A percentile compares a stretch with the other conserved stretches of the same genome.
phyloP scores from a whole-genome alignment of 2,113 vertebrate species.

The Catharus minimus region DNA sequence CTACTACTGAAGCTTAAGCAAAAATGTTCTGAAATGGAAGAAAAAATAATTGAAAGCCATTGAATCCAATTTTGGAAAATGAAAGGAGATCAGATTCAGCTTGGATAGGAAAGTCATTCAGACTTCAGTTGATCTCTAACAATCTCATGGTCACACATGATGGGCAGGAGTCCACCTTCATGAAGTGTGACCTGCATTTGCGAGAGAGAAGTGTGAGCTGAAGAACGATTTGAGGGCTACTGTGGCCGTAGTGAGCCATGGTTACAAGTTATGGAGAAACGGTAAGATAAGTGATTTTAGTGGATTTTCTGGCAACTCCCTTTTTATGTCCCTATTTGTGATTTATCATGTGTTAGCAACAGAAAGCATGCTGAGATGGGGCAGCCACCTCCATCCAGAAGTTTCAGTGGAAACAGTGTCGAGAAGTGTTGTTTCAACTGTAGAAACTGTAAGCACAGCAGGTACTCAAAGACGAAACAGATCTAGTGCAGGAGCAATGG shows the following conservation, averaged over 20 bases:
- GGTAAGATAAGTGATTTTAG: background rate
- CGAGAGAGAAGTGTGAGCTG: background rate
- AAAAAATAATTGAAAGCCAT: background rate
- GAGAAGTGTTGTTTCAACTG: background rate
- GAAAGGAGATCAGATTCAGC: background rate
- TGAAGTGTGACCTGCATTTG: background rate
- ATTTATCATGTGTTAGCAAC: background rate
- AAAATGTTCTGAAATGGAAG: background rate
- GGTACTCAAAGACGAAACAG: background rate
- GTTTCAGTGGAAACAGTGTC: background rate
- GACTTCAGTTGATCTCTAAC: background rate
- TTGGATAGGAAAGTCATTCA: background rate
- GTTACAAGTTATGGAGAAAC: background rate
- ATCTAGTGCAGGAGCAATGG: background rate
- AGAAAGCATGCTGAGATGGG: background rate
- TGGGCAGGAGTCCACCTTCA: background rate
- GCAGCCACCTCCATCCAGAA: background rate
- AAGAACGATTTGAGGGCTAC: background rate
- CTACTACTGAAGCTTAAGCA: background rate
- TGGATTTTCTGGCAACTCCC: background rate
- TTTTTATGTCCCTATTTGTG: background rate
- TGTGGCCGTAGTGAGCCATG: rapidly evolving
- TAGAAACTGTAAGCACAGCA: background rate
- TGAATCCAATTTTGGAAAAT: background rate
- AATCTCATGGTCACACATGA: rapidly evolving